Conservation (phyloP, 2,113 vertebrate genomes). For the Baryphthengus martii region DNA sequence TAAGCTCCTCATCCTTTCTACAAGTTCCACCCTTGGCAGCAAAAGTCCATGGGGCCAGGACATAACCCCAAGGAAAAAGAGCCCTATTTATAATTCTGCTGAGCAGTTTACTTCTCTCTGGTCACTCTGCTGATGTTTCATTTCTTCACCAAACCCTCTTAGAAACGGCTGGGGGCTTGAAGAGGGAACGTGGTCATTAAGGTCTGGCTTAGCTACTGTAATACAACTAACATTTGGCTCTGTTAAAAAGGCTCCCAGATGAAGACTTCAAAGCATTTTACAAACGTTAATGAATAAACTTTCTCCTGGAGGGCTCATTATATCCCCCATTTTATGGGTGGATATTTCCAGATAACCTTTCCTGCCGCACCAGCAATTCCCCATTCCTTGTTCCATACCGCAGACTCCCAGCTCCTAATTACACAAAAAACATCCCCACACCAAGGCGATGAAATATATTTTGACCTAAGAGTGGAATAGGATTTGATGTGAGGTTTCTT, state of each 20-base stretch:
- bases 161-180: neutral
- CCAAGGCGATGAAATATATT: neutral
- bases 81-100: constrained; percentile 48
- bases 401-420: neutral
- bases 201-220: constrained; percentile 38
- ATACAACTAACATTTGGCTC: neutral
- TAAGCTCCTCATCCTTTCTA: neutral
- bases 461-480: neutral
- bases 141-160: constrained; percentile 41
- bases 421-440: neutral
- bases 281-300: constrained; percentile 33
- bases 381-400: neutral
- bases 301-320: constrained; percentile 6
- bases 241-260: neutral
- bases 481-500: constrained; percentile 1
- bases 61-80: neutral
- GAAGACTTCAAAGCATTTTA: constrained; percentile 31
- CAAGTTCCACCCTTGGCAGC: neutral
- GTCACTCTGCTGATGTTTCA: constrained; percentile 50
- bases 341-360: constrained; percentile 29
- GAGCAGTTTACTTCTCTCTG: constrained; percentile 40
- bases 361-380: neutral
- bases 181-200: neutral
- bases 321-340: constrained; percentile 14
- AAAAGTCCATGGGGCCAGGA: neutral